Evolutionary conservation across 1,140 invertebrate species (phyloP), one percentile per base, ranked within the genome.

Genomic region (Rhysida immarginata): DNA sequence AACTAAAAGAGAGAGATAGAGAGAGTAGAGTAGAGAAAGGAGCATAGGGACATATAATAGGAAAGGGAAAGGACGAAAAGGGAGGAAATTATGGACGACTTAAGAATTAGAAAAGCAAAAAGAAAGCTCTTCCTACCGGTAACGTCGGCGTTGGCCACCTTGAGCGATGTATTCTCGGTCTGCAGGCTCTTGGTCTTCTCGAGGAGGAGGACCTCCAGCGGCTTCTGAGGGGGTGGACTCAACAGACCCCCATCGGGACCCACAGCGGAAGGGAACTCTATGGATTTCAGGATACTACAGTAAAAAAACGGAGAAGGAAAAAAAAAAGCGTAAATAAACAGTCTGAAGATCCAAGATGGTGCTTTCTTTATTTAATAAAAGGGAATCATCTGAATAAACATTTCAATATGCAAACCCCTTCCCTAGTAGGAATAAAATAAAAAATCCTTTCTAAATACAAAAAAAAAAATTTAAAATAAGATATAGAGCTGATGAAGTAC

Each of bases 111-210:
- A 51, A 51, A 26, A 25, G 26, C 24, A 5, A 26, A 26, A 21
- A 25, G 21, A 35, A 35, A 35, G 16, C 44, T 16, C 24, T 26
- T 55, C 68, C 62, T 67, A 72, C 71, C 69, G 69, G 68, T 63
- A 13, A 71, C 21, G 35, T 69, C 67, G 50, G 60, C 62, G 60
- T 64, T 69, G 59, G 61, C 57, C 24, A 71, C 60, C 60, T 75
- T 75, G 20, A 75, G 60, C 35, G 68, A 61, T 11, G 74, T 72
- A 61, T 72, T 75, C 58, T 77, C 74, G 24, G 68, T 66, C 64
- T 81, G 83, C 49, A 84, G 65, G 24, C 76, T 76, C 66, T 86
- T 86, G 59, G 81, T 81, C 62, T 85, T 80, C 68, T 87, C 85
- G 66, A 87, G 70, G 20, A 86, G 72, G 60, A 87, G 73, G 58